Base-by-base conservation (phyloP, 2,113 vertebrate genomes). In the Catharus minimus region DNA sequence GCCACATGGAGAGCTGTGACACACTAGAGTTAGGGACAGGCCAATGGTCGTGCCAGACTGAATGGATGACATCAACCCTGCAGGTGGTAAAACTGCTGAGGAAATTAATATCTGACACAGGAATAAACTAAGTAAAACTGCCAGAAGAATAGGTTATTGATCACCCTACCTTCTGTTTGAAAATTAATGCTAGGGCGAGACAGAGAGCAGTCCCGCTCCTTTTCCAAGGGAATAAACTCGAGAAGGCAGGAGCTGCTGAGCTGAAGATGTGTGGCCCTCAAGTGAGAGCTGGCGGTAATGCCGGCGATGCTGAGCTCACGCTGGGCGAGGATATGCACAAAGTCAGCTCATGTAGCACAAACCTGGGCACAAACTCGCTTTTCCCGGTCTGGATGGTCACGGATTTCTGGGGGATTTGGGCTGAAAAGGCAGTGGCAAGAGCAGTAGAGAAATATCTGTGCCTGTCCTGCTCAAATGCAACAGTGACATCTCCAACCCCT, bases 11-110 rank as follows among this genome's bases (percentile, higher is more conserved):
- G 68, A 13, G 8, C 5, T 50, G 32, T 46, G 58, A 14, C 52
- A 77, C 28, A 2, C 22, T 2, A 1, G 43, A 32, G 17, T 33
- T 38, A 57, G 55, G 47, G 52, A 58, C 50, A 57, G 32, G 36
- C 0, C 0, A 22, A 1, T 1, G 4, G 22, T n/a, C 8, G 0
- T 14, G 50, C 20, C 56, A 62, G 28, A 2, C 43, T 7, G 12
- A 46, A 30, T 0, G 65, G 44, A 41, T 26, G 76, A 49, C 66
- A 52, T 44, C 64, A 60, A n/a, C 69, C 27, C 23, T 73, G 61
- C 58, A 88, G 71, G 65, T n/a, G 61, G 91, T 41, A 75, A 82
- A 84, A 86, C 20, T 28, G 49, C 77, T 50, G 79, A 81, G 58
- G 78, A 84, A 94, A 86, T 20, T 10, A 64, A 84, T 53, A 83